Evolutionary conservation across 2,113 vertebrate species (phyloP), one percentile per base, ranked within the genome.

Genomic region (Lanius ludovicianus): DNA sequence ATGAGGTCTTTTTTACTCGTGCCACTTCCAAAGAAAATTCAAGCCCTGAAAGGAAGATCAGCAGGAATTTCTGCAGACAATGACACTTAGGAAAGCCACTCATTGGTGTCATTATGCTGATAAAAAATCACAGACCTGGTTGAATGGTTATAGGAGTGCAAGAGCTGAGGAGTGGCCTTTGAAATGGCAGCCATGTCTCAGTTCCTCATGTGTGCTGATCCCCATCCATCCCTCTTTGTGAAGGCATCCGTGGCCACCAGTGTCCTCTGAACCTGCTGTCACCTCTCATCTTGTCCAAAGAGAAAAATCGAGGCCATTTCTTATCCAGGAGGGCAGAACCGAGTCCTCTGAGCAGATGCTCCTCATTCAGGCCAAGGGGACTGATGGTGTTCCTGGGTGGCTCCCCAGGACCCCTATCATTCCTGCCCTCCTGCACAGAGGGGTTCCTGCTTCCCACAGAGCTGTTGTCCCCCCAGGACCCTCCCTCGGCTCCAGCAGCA

Each of bases 401-500:
- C 35, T 87, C 62, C 19, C 6, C 1, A 1, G 60, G 19, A 1
- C 27, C 31, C 10, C 13, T 15, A 5, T 4, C 11, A 2, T 15
- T 3, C 63, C 68, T 67, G 27, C 42, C 42, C 35, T 55, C 35
- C 47, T 25, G 20, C 15, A 3, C 31, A n/a, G 8, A 30, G 37
- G 24, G 10, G 1, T 55, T 50, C 44, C 56, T 1, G 0, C 27
- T 73, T 30, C 42, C 7, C 16, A 10, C 52, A 56, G 47, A 19
- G 16, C 18, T 11, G 7, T n/a, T 83, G 1, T 64, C 25, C n/a
- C 33, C 7, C 0, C 87, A 99, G 99, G 99, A 99, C 63, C 98
- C 98, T 98, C 99, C 44, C 53, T 98, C 55, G 70, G 97, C 67
- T 98, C 98, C 18, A 98, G 98, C 60, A 96, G 97, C 23, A 98